These are phyloP conservation scores for Sceloporus undulatus DNA, from an alignment of 2,113 vertebrate species.

Conservation along the genomic window DNA sequence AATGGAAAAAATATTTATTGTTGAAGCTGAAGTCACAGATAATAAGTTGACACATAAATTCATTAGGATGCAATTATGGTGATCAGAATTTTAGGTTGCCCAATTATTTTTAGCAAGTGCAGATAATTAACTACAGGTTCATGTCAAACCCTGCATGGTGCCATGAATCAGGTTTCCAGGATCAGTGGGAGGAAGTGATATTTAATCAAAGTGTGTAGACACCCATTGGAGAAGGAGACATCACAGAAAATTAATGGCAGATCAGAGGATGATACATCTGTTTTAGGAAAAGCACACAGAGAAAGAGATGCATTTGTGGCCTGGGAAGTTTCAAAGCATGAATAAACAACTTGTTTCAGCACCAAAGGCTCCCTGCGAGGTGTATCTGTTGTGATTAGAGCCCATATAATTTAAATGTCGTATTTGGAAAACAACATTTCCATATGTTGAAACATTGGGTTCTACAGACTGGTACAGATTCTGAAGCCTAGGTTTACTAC, in stretches of 20 bases:
- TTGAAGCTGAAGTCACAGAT: constrained; percentile 20
- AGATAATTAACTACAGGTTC: constrained; percentile 63
- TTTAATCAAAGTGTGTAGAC: constrained; percentile 30
- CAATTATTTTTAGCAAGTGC: constrained; percentile 61
- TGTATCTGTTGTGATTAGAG: neutral
- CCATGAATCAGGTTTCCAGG: constrained; percentile 29
- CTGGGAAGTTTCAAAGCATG: neutral
- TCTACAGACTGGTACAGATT: neutral
- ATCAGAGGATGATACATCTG: neutral
- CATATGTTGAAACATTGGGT: neutral
- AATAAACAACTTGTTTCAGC: neutral
- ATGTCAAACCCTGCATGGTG: constrained; percentile 43
- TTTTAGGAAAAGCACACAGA: neutral
- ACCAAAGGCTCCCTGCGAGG: neutral
- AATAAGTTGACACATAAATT: constrained; percentile 62
- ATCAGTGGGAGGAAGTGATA: constrained; percentile 15
- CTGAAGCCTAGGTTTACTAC: neutral
- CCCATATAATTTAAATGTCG: neutral
- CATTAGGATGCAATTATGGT: constrained; percentile 58
- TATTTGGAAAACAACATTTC: neutral
- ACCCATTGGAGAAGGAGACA: neutral
- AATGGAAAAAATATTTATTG: constrained; percentile 27
- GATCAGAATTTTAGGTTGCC: constrained; percentile 54
- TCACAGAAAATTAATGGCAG: neutral
- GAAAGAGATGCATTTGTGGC: rapidly evolving